phyloP scores from a whole-genome alignment of 2,113 vertebrate species.

The Oxyura jamaicensis region DNA sequence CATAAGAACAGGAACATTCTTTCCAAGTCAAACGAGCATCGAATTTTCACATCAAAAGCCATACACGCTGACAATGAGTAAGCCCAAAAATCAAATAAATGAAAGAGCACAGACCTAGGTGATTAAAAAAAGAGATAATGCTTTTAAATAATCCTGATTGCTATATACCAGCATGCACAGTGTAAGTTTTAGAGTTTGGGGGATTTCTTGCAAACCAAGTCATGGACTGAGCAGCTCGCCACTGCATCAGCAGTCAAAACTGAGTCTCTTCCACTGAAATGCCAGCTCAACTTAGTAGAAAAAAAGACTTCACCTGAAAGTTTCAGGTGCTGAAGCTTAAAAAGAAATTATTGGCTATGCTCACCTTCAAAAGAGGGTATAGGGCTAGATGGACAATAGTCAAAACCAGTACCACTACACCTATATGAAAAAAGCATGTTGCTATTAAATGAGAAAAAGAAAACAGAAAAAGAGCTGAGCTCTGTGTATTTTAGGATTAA shows the following conservation, averaged over 20 bases:
- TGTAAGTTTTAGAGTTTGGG: not conserved
- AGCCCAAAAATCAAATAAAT: not conserved
- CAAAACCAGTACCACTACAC: not conserved
- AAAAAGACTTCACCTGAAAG: not conserved
- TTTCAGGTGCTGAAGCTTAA: not conserved
- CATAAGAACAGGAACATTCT: slow-evolving; percentile 6
- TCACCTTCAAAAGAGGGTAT: not conserved
- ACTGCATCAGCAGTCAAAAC: not conserved
- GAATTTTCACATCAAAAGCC: not conserved
- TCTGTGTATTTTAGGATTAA: not conserved
- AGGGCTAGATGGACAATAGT: not conserved
- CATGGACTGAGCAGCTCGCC: fast-evolving
- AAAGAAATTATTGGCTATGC: not conserved
- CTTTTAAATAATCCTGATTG: not conserved
- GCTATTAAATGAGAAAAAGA: not conserved
- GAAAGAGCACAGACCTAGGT: not conserved
- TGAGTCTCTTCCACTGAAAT: not conserved
- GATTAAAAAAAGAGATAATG: not conserved
- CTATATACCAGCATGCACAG: not conserved
- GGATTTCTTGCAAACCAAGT: not conserved
- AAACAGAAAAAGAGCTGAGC: not conserved
- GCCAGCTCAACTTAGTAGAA: not conserved
- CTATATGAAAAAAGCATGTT: not conserved
- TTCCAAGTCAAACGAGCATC: slow-evolving; percentile 8
- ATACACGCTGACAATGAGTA: not conserved